A percentile compares a stretch with the other conserved stretches of the same genome.
Conservation (phyloP, 2,113 vertebrate species). For the Corythornis vintsioides region DNA sequence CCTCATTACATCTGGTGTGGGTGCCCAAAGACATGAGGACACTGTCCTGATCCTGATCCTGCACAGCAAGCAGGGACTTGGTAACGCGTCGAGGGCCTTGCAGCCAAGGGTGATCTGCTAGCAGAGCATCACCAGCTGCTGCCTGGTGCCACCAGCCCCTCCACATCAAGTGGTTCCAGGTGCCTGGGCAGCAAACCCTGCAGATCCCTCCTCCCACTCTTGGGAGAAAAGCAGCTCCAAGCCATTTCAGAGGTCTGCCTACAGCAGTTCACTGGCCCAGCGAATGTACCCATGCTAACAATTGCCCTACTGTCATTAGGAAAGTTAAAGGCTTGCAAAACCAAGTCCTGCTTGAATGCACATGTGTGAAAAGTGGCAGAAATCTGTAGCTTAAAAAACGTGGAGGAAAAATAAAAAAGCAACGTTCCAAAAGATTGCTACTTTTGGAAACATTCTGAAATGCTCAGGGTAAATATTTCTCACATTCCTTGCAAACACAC, state of each 20-base stretch:
- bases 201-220: neutral
- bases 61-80: neutral
- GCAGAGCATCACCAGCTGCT: neutral
- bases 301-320: neutral
- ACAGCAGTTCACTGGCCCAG: neutral
- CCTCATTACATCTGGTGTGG: neutral
- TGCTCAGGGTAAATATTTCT: neutral
- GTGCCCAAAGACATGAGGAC: neutral
- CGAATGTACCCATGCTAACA: neutral
- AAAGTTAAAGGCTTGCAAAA: neutral
- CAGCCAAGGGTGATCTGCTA: neutral
- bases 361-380: neutral
- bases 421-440: neutral
- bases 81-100: rapidly evolving
- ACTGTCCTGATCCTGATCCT: neutral
- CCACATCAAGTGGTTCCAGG: neutral
- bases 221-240: neutral
- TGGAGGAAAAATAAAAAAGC: no score
- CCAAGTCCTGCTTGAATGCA: neutral
- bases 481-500: neutral
- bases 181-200: neutral
- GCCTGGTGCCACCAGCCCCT: neutral
- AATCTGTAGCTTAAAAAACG: neutral
- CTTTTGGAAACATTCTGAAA: neutral
- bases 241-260: neutral